These are phyloP conservation scores for Agapornis roseicollis DNA, from an alignment of 2,113 vertebrate genomes.

Conservation along the genomic window DNA sequence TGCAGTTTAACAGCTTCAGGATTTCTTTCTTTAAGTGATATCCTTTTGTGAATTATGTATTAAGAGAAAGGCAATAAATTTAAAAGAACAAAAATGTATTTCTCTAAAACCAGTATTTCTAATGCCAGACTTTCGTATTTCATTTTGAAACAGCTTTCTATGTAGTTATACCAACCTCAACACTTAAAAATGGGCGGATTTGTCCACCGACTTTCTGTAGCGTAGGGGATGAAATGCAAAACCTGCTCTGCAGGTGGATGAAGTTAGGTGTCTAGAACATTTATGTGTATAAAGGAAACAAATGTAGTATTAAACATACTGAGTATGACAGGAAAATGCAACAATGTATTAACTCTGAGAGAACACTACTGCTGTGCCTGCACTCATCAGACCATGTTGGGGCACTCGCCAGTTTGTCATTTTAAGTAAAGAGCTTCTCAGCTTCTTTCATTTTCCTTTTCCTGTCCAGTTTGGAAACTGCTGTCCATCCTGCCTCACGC, in stretches of 20 bases:
- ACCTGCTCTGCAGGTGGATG: background rate
- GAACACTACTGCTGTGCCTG: background rate
- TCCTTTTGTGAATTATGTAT: background rate
- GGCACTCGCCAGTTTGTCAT: background rate
- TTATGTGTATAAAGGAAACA: background rate
- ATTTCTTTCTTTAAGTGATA: background rate
- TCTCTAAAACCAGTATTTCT: background rate
- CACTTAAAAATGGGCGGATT: background rate
- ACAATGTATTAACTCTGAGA: background rate
- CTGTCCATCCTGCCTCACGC: conserved; percentile 85
- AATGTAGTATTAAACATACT: background rate
- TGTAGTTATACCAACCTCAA: background rate
- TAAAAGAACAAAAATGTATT: background rate
- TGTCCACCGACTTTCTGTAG: background rate
- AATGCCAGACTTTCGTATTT: background rate
- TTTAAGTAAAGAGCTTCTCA: conserved; percentile 79
- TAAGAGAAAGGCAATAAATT: background rate
- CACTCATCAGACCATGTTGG: background rate
- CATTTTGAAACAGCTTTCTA: background rate
- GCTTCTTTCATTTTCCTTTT: conserved; percentile 82
- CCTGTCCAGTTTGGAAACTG: conserved; percentile 80
- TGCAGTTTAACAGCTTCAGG: background rate
- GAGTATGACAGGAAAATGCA: background rate
- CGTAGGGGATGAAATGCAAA: background rate
- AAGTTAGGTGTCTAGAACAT: background rate